Evolutionary conservation across 2,113 vertebrate genomes (phyloP).

Genomic region (Junco hyemalis): DNA sequence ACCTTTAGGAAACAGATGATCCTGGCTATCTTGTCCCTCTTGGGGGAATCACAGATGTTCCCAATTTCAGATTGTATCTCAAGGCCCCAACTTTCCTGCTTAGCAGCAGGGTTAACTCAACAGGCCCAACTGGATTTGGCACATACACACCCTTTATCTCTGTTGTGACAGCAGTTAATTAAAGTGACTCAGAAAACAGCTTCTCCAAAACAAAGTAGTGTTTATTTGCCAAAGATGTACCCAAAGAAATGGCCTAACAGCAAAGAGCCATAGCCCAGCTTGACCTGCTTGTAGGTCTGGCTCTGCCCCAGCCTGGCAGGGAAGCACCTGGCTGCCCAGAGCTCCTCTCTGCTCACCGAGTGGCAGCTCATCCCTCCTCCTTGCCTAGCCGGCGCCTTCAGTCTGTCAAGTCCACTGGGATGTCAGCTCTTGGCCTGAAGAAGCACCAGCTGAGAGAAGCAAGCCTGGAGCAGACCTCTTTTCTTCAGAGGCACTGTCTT

Average conservation of each 20-base stretch:
- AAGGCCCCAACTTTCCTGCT: neutral
- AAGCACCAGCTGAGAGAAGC: neutral
- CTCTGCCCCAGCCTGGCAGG: neutral
- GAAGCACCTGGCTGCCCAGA: neutral
- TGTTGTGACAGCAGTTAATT: constrained; percentile 61
- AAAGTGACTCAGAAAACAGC: constrained; percentile 46
- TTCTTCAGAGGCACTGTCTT: neutral
- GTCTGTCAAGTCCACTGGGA: neutral
- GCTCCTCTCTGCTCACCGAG: neutral
- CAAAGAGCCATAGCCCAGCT: neutral
- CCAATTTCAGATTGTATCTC: constrained; percentile 13
- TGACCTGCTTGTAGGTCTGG: neutral
- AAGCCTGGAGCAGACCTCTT: neutral
- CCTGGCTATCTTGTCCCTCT: neutral
- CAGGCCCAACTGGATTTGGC: constrained; percentile 53
- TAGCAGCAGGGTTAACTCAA: neutral
- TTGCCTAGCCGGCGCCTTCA: neutral
- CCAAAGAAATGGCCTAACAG: neutral
- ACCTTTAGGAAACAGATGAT: neutral
- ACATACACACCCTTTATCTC: constrained; percentile 54
- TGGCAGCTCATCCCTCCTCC: neutral
- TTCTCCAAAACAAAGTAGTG: neutral
- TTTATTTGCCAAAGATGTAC: neutral
- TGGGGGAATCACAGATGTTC: neutral
- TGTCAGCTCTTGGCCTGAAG: neutral